Evolutionary conservation across 1,140 invertebrate genomes (phyloP).

Genomic region (Drosophila fuyamai): DNA sequence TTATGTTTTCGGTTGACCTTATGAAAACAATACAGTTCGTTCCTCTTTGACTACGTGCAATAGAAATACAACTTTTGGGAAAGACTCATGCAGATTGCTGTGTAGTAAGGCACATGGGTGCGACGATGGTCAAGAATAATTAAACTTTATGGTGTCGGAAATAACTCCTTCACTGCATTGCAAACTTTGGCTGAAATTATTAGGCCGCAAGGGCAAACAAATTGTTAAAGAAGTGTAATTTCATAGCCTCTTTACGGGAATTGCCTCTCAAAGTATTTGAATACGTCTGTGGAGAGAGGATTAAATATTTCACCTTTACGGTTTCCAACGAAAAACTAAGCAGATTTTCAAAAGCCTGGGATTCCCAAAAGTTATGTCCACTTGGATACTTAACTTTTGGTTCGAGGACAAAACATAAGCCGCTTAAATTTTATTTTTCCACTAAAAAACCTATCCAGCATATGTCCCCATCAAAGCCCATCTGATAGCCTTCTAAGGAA

Average conservation of each 20-base stretch:
- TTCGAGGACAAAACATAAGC: constrained; percentile 65
- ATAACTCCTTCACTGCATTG: no score
- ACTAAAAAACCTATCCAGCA: constrained; percentile 25
- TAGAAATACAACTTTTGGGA: no score
- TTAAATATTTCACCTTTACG: constrained; percentile 47
- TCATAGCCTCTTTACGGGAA: not conserved
- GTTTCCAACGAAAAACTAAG: constrained; percentile 70
- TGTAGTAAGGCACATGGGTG: no score
- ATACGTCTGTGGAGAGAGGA: constrained; percentile 2
- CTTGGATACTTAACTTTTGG: constrained; percentile 71
- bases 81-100: no score
- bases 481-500: constrained; percentile 17
- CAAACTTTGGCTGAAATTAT: no score
- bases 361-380: constrained; percentile 37
- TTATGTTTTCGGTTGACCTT: no score
- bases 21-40: no score
- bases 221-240: not conserved
- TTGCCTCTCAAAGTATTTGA: no score
- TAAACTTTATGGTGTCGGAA: no score
- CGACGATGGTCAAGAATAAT: no score
- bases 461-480: constrained; percentile 30
- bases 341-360: constrained; percentile 55
- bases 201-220: no score
- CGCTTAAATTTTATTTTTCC: constrained; percentile 64
- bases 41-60: no score